Conservation (phyloP, 2,797 vertebrate genomes). For the Silurus aristotelis region DNA sequence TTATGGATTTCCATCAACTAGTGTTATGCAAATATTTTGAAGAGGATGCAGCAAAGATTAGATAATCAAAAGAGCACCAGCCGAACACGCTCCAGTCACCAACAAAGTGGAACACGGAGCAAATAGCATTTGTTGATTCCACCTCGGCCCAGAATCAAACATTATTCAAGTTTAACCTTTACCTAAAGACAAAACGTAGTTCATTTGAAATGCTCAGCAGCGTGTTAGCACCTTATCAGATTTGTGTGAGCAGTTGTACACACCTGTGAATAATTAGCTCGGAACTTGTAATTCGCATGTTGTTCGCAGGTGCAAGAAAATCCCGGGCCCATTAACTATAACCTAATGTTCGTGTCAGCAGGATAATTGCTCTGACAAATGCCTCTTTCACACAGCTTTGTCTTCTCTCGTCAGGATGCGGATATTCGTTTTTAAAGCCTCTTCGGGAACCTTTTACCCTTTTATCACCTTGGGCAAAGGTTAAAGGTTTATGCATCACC, state of each 20-base stretch:
- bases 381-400: background rate
- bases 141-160: background rate
- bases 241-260: slow-evolving; percentile 56
- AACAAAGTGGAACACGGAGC: background rate
- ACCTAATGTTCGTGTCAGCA: background rate
- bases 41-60: slow-evolving; percentile 29
- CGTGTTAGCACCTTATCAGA: background rate
- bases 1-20: slow-evolving; percentile 35
- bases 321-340: background rate
- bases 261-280: slow-evolving; percentile 66
- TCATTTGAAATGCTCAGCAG: background rate
- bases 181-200: background rate
- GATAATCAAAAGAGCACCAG: slow-evolving; percentile 7
- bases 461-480: background rate
- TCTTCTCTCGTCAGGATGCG: background rate
- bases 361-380: background rate
- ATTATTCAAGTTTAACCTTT: background rate
- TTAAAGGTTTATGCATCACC: background rate
- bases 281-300: slow-evolving; percentile 55
- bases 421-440: background rate
- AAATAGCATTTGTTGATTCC: background rate
- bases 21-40: slow-evolving; percentile 22
- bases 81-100: background rate
- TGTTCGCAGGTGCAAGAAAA: slow-evolving; percentile 14
- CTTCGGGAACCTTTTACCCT: background rate